These are phyloP conservation scores for Crioceris asparagi DNA, from an alignment of 2,888 invertebrate species.

Conservation along the genomic window DNA sequence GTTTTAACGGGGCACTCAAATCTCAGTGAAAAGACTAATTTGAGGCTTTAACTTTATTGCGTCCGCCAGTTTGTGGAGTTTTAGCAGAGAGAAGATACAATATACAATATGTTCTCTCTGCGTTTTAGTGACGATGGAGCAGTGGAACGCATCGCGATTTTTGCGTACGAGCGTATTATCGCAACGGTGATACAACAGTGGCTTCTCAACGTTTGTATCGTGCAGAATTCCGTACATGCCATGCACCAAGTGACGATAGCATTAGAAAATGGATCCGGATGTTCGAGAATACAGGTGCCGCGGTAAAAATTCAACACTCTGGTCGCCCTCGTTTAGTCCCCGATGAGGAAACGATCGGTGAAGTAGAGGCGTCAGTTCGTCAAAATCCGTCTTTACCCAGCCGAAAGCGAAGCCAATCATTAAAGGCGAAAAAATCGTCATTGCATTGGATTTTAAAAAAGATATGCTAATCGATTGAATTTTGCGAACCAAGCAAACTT, in stretches of 20 bases:
- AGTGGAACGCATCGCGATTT: not conserved
- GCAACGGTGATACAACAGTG: not conserved
- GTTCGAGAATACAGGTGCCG: not conserved
- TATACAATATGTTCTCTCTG: no score
- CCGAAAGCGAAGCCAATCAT: constrained; percentile 1
- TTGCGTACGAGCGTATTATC: not conserved
- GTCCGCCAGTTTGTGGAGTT: no score
- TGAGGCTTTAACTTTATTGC: no score
- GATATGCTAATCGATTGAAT: not conserved
- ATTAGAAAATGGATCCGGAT: constrained; percentile 1
- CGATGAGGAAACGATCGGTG: not conserved
- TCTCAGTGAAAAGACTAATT: no score
- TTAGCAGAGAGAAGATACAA: no score
- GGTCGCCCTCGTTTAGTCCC: constrained; percentile 1
- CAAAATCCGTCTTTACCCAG: no score
- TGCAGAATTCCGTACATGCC: not conserved
- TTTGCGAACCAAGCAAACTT: not conserved
- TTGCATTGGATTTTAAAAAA: not conserved
- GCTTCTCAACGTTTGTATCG: not conserved
- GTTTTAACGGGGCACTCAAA: no score
- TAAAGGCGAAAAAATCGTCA: not conserved
- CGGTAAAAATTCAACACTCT: constrained; percentile 1
- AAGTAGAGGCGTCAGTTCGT: no score
- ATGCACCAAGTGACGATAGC: constrained; percentile 1
- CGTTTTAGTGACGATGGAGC: not conserved